Evolutionary conservation across 2,888 invertebrate species (phyloP).

Genomic region (Watsonalla binaria): DNA sequence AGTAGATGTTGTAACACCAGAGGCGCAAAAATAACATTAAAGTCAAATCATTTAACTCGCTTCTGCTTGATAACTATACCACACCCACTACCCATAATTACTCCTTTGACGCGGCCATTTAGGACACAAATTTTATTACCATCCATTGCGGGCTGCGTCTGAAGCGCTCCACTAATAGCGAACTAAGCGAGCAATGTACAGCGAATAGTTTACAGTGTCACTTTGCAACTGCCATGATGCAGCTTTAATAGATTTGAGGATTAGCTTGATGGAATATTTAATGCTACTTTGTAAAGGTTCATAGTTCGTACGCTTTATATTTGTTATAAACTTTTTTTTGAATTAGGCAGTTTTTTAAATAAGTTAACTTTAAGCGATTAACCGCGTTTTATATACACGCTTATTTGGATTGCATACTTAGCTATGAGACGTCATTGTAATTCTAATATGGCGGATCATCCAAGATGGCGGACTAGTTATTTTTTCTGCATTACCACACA

Average conservation of each 20-base stretch:
- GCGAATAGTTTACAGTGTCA: constrained; percentile 23
- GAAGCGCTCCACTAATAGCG: background rate
- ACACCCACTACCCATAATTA: constrained; percentile 12
- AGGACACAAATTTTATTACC: constrained; percentile 47
- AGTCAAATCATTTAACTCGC: background rate
- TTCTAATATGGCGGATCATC: no score
- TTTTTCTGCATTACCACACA: no score
- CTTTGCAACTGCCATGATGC: background rate
- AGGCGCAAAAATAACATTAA: no score
- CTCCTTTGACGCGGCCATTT: constrained; percentile 48
- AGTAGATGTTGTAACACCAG: no score
- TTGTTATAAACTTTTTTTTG: no score
- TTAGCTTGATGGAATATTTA: background rate
- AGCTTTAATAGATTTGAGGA: background rate
- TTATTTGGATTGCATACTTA: no score
- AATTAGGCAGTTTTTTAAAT: no score
- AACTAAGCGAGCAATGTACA: background rate
- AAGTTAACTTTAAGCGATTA: no score
- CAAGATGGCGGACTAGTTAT: no score
- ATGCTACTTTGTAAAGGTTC: background rate
- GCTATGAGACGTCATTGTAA: no score
- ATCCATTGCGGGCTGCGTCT: constrained; percentile 19
- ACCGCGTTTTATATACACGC: no score
- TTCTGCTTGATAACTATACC: background rate
- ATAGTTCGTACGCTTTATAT: background rate